These are phyloP conservation scores for Coilia nasus DNA, from an alignment of 2,797 vertebrate species.

Conservation along the genomic window DNA sequence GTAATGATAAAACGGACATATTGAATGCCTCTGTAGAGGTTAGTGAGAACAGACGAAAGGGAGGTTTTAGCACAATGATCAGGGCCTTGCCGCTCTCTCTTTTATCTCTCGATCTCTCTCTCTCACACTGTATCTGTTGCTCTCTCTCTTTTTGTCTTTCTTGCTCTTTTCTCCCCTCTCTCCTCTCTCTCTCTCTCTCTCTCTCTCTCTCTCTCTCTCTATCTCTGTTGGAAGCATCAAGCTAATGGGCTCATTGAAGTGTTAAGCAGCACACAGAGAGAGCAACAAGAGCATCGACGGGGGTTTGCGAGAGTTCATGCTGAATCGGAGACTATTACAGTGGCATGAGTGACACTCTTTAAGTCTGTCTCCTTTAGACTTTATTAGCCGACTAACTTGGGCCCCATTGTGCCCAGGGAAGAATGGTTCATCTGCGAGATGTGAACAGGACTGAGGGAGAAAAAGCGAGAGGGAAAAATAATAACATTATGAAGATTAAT, in stretches of 20 bases:
- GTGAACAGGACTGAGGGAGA: constrained; percentile 27
- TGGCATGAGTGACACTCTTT: constrained; percentile 73
- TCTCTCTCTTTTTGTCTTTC: neutral
- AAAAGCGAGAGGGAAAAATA: constrained; percentile 73
- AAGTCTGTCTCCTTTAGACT: constrained; percentile 66
- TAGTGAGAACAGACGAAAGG: constrained; percentile 69
- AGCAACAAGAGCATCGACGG: constrained; percentile 47
- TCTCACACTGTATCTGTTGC: neutral
- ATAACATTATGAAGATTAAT: constrained; percentile 82
- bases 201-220: neutral
- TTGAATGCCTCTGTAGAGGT: constrained; percentile 62
- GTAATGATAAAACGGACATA: constrained; percentile 70
- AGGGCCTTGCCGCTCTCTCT: constrained; percentile 37
- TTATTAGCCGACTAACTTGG: constrained; percentile 80
- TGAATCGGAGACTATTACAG: constrained; percentile 76
- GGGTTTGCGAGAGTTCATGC: constrained; percentile 69
- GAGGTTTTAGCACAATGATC: constrained; percentile 68
- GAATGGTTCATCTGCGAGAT: constrained; percentile 73
- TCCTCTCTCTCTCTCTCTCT: neutral
- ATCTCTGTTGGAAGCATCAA: constrained; percentile 54
- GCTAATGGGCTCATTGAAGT: constrained; percentile 71
- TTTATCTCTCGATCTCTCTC: constrained; percentile 6
- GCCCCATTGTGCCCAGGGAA: constrained; percentile 72
- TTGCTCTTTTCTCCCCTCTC: neutral
- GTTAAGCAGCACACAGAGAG: constrained; percentile 59